Evolutionary conservation across 2,113 vertebrate species (phyloP).

Genomic region (Bambusicola thoracicus): DNA sequence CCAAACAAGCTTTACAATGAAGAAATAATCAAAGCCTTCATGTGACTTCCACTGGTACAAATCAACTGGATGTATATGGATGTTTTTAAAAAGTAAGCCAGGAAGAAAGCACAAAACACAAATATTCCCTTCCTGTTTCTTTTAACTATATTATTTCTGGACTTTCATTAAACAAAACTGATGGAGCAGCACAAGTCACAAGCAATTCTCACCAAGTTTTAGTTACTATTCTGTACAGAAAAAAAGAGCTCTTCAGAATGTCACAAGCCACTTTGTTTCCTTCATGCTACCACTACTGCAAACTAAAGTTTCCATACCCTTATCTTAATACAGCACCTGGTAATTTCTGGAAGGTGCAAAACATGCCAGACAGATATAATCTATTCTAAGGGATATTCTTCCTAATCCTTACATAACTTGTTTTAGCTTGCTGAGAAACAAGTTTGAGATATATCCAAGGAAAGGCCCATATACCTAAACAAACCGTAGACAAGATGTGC

Average conservation of each 20-base stretch:
- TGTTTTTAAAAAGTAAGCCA: not conserved
- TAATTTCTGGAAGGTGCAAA: not conserved
- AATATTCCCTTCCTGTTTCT: not conserved
- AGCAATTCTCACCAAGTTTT: not conserved
- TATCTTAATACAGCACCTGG: not conserved
- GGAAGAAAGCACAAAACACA: not conserved
- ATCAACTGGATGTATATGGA: not conserved
- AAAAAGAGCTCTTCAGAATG: not conserved
- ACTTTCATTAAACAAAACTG: not conserved
- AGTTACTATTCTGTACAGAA: not conserved
- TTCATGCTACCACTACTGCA: not conserved
- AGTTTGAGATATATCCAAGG: not conserved
- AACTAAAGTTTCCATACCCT: not conserved
- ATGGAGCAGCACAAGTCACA: not conserved
- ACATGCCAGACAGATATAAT: not conserved
- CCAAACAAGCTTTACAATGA: not conserved
- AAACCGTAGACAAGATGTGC: fast-evolving
- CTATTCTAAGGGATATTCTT: not conserved
- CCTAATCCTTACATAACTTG: not conserved
- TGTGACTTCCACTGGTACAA: not conserved
- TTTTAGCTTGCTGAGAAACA: not conserved
- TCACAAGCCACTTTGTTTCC: not conserved
- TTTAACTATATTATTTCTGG: not conserved
- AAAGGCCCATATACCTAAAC: not conserved
- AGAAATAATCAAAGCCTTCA: not conserved